These are phyloP conservation scores for Drosophila pseudotalamancana DNA, from an alignment of 2,888 invertebrate species.

Conservation along the genomic window DNA sequence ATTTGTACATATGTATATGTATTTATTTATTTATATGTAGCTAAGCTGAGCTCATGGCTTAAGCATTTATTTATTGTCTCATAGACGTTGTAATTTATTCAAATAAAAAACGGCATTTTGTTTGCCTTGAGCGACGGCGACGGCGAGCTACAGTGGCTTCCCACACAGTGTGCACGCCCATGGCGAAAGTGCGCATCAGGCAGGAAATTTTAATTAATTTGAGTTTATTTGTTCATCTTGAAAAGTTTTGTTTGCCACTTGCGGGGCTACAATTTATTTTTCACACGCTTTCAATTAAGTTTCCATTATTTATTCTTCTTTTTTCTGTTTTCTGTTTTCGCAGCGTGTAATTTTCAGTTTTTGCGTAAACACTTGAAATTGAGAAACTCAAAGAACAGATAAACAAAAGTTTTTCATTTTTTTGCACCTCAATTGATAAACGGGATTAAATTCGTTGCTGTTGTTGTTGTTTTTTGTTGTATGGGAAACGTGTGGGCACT, in stretches of 20 bases:
- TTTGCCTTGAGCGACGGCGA: constrained; percentile 22
- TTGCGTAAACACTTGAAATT: constrained; percentile 49
- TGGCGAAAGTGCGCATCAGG: constrained; percentile 40
- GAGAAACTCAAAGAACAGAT: constrained; percentile 34
- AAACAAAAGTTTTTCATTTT: constrained; percentile 22
- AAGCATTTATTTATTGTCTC: constrained; percentile 42
- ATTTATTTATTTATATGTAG: not conserved
- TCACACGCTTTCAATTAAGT: constrained; percentile 56
- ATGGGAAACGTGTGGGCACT: constrained; percentile 41
- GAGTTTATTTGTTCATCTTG: constrained; percentile 38
- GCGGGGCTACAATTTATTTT: constrained; percentile 49
- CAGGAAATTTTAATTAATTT: constrained; percentile 53
- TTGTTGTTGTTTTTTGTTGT: not conserved
- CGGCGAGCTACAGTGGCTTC: constrained; percentile 47
- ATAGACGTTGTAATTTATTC: constrained; percentile 52
- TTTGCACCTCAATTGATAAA: constrained; percentile 25
- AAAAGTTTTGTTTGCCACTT: constrained; percentile 21
- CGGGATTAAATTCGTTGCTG: constrained; percentile 27
- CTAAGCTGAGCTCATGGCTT: constrained; percentile 51
- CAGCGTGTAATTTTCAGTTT: constrained; percentile 47
- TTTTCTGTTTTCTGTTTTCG: constrained; percentile 23
- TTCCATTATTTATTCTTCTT: constrained; percentile 7
- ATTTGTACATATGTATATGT: too few relatives aligned
- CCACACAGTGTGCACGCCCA: constrained; percentile 32
- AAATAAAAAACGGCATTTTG: constrained; percentile 57